Evolutionary conservation across 2,113 vertebrate genomes (phyloP).

Genomic region (Cercopithecus mona): DNA sequence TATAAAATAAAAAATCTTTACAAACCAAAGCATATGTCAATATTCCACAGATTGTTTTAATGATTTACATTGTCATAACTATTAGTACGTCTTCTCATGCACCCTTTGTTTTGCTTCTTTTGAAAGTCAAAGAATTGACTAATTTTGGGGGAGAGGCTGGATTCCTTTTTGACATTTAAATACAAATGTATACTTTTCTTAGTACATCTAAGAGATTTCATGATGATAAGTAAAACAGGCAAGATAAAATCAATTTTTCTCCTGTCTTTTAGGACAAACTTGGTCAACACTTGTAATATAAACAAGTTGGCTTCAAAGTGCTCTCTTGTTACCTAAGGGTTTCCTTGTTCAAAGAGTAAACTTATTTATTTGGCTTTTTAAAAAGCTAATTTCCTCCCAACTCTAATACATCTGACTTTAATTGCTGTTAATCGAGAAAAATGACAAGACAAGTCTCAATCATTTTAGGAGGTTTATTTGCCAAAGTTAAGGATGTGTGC

Average conservation of each 20-base stretch:
- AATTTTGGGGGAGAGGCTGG: rapidly evolving
- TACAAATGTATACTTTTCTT: background rate
- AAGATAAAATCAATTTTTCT: background rate
- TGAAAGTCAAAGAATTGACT: background rate
- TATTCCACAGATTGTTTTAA: background rate
- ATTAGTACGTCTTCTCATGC: background rate
- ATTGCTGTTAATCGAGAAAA: background rate
- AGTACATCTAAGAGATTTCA: background rate
- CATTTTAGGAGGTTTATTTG: too few species aligned
- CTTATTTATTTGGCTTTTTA: background rate
- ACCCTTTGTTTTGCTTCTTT: background rate
- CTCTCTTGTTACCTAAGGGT: background rate
- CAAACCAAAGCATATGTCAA: background rate
- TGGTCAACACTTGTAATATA: background rate
- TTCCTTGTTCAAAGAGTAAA: background rate
- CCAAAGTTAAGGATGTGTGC: too few species aligned
- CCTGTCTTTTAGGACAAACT: background rate
- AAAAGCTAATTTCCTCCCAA: background rate
- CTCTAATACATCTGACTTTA: background rate
- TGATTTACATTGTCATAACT: background rate
- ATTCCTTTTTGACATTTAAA: background rate
- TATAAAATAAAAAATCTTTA: background rate
- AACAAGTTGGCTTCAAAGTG: background rate
- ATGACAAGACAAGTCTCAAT: too few species aligned
- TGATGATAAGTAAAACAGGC: background rate